Base-by-base conservation (phyloP, 2,888 invertebrate genomes). In the Agrilus mali region DNA sequence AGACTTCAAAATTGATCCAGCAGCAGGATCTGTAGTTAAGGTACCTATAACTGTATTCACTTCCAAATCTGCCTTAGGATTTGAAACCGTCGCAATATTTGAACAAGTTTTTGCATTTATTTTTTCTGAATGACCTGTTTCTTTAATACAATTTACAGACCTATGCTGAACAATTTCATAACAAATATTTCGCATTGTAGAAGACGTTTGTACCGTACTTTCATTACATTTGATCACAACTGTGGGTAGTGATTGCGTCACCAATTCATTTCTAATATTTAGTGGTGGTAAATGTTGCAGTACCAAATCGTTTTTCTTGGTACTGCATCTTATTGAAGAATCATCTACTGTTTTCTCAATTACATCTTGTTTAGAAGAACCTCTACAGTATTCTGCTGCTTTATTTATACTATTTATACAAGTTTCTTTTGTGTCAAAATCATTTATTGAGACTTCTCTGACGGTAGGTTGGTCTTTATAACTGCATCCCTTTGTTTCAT, bases 201-300 rank as follows among this genome's bases (percentile, higher is more conserved):
- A 20, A 8, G 32, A 34, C 31, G 36, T 10, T n/a, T 44, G 22
- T 12, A 45, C 36, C 12, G 33, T 15, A 34, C 46, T 46, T 17
- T 53, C 50, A 33, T 43, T 35, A 8, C 73, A 70, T 53, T 65
- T 51, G 53, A 75, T 75, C 53, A 71, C 67, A 51, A 74, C 60
- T 27, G 69, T 64, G 44, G 73, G 62, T 45, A 73, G 70, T 58
- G 66, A 71, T 56, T 74, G 73, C 46, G 67, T 63, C 41, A 64
- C 70, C 17, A 74, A 56, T 54, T 70, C 67, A 49, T 70, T 66
- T 55, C 70, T 66, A 47, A 75, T 75, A 53, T 67, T 69, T 46
- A 75, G 68, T 42, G 67, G 63, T 38, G 73, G 73, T 68, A 73
- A 68, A 51, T 62, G 58, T 61, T 73, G 73, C 49, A 71, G 53